These are phyloP conservation scores for Pristionchus entomophagus DNA, from an alignment of 2,888 invertebrate genomes.

Conservation along the genomic window DNA sequence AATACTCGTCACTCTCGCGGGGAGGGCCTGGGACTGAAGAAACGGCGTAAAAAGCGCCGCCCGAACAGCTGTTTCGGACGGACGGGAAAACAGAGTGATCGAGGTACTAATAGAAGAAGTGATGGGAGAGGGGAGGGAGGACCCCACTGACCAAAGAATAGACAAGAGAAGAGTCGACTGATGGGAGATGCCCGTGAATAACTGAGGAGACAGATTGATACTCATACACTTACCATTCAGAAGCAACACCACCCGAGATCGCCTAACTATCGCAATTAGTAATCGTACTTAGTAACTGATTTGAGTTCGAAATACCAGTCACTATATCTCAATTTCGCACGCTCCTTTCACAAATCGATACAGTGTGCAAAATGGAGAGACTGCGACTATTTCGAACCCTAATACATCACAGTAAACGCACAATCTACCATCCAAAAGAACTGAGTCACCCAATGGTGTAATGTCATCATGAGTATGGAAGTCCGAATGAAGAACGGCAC, in stretches of 20 bases:
- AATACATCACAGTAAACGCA: too few species aligned
- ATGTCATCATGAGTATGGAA: too few species aligned
- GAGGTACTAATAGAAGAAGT: constrained; percentile 27
- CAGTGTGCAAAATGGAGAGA: too few species aligned
- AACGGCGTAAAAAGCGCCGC: neutral
- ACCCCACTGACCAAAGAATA: neutral
- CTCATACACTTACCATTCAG: neutral
- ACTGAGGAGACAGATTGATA: neutral
- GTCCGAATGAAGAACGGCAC: too few species aligned
- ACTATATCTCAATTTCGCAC: too few species aligned
- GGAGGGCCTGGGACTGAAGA: neutral
- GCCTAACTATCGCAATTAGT: too few species aligned
- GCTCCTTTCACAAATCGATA: too few species aligned
- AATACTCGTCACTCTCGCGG: neutral
- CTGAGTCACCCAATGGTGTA: neutral
- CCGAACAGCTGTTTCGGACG: constrained; percentile 1
- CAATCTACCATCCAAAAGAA: neutral
- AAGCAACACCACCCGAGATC: neutral
- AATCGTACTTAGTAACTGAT: too few species aligned
- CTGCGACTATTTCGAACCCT: too few species aligned
- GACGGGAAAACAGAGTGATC: neutral
- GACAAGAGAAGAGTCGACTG: neutral
- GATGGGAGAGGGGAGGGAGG: neutral
- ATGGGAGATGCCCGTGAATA: neutral
- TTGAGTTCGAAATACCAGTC: too few species aligned